These are phyloP conservation scores for Hippoglossus hippoglossus DNA, from an alignment of 2,797 vertebrate species.

Conservation along the genomic window DNA sequence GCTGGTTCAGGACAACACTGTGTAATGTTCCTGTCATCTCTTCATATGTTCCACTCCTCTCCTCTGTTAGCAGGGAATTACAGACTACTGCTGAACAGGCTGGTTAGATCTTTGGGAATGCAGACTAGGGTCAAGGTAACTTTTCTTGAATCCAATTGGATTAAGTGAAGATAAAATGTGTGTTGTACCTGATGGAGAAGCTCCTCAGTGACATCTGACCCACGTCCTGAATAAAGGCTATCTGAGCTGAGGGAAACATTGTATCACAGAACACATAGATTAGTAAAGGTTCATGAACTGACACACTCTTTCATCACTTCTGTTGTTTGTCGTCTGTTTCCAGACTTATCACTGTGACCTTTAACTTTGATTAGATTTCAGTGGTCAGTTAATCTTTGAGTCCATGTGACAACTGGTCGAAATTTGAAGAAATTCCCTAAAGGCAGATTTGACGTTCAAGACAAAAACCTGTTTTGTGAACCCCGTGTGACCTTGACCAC, in stretches of 20 bases:
- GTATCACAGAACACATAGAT: neutral
- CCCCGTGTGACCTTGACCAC: too few species aligned
- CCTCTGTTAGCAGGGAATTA: neutral
- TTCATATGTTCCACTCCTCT: neutral
- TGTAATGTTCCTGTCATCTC: neutral
- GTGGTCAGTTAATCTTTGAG: too few species aligned
- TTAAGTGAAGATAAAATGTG: neutral
- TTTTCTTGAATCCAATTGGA: neutral
- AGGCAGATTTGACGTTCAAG: too few species aligned
- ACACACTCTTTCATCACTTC: neutral
- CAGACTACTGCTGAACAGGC: neutral
- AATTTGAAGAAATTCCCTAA: too few species aligned
- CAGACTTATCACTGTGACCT: too few species aligned
- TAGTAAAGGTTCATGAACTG: neutral
- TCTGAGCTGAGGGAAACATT: slow-evolving; percentile 86
- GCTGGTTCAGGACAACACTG: neutral
- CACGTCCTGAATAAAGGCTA: slow-evolving; percentile 93
- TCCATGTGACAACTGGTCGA: too few species aligned
- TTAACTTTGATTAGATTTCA: too few species aligned
- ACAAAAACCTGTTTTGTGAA: too few species aligned
- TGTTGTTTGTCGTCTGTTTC: too few species aligned
- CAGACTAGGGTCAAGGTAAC: neutral
- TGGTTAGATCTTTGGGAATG: neutral
- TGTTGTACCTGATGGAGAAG: slow-evolving; percentile 86
- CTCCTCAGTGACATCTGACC: slow-evolving; percentile 89